A percentile compares a stretch with the other conserved stretches of the same genome.
Evolutionary conservation across 2,113 vertebrate species (phyloP).

Genomic region (Xiphias gladius): DNA sequence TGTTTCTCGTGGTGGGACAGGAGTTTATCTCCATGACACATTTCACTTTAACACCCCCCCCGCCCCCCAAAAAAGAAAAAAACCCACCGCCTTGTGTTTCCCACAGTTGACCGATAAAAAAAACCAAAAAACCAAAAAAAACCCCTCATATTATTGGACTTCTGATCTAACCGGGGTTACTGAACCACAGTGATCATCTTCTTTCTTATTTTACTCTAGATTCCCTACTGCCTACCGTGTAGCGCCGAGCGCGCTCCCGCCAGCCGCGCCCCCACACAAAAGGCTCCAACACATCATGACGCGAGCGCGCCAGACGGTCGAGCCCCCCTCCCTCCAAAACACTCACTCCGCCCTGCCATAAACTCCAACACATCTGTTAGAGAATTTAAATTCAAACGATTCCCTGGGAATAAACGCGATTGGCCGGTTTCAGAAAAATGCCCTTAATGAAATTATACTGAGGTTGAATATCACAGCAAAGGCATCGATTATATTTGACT

Average conservation of each 20-base stretch:
- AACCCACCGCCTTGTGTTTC: neutral
- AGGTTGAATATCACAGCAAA: neutral
- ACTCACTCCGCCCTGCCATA: conserved; percentile 31
- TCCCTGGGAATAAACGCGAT: neutral
- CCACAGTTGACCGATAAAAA: too few relatives aligned
- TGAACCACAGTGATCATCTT: neutral
- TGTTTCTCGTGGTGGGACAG: conserved; percentile 9
- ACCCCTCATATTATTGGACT: neutral
- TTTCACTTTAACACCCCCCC: too few relatives aligned
- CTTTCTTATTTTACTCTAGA: neutral
- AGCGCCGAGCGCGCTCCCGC: conserved; percentile 47
- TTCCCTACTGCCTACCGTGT: neutral
- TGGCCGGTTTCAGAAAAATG: neutral
- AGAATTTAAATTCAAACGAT: neutral
- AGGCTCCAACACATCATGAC: conserved; percentile 69
- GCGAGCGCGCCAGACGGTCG: conserved; percentile 52
- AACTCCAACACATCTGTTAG: conserved; percentile 27
- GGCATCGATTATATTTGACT: neutral
- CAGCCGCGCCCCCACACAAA: conserved; percentile 59
- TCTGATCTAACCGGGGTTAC: neutral
- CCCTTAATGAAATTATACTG: too few relatives aligned
- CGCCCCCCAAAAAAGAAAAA: too few relatives aligned
- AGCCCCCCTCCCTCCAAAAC: conserved; percentile 32
- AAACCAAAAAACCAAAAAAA: too few relatives aligned
- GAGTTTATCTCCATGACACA: conserved; percentile 6